A percentile compares a stretch with the other conserved stretches of the same genome.
Conservation (phyloP, 2,888 invertebrate species). For the Metallyticus violacea region DNA sequence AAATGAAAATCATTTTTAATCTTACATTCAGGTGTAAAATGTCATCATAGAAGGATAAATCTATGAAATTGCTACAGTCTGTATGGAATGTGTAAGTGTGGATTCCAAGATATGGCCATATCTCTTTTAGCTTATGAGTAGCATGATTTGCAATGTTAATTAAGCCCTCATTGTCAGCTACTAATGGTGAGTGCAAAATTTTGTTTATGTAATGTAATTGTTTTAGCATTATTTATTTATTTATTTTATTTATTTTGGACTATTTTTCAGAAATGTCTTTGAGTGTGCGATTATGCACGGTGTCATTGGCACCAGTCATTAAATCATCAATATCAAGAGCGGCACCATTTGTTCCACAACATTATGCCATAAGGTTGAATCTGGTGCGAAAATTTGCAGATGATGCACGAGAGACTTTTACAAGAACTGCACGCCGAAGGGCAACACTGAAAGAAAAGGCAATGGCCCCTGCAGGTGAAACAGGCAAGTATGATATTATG, state of each 20-base stretch:
- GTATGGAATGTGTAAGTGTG: too few relatives aligned
- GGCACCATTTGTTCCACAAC: slow-evolving; percentile 3
- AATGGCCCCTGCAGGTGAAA: slow-evolving; percentile 74
- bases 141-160: too few relatives aligned
- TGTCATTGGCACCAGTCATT: slow-evolving; percentile 17
- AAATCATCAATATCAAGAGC: background rate
- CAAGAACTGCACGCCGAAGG: slow-evolving; percentile 39
- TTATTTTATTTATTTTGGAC: background rate
- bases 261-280: slow-evolving; percentile 3
- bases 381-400: slow-evolving; percentile 42
- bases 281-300: slow-evolving; percentile 13
- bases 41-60: too few relatives aligned
- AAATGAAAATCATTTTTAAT: too few relatives aligned
- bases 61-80: too few relatives aligned
- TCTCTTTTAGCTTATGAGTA: too few relatives aligned
- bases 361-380: background rate
- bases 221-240: too few relatives aligned
- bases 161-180: too few relatives aligned
- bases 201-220: too few relatives aligned
- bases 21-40: too few relatives aligned
- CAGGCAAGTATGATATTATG: slow-evolving; percentile 64
- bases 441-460: slow-evolving; percentile 66
- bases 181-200: too few relatives aligned
- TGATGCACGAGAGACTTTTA: slow-evolving; percentile 42
- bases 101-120: too few relatives aligned